Percentiles rank a stretch among this genome's conserved stretches.
Evolutionary conservation across 2,888 invertebrate species (phyloP).

Genomic region (Callyntrura sp.): DNA sequence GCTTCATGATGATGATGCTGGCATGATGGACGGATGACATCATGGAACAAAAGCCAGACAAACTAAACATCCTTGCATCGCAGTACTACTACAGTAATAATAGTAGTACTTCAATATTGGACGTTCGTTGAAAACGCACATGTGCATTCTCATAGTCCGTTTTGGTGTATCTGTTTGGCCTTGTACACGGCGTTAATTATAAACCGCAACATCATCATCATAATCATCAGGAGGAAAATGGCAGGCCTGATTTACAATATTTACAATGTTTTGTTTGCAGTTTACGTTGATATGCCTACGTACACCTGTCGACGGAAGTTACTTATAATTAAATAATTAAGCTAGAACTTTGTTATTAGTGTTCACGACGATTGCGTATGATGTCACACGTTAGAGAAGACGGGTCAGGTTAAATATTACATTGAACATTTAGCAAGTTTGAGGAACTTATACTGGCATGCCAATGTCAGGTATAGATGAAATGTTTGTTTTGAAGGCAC

Average conservation of each 20-base stretch:
- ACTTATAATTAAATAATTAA: neutral
- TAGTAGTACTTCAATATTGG: slow-evolving; percentile 2
- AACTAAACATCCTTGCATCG: neutral
- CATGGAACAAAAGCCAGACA: slow-evolving; percentile 36
- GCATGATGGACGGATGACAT: slow-evolving; percentile 38
- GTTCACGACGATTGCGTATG: no score
- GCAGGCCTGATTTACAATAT: neutral
- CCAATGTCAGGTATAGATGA: no score
- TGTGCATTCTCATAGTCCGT: slow-evolving; percentile 11
- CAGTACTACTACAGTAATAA: neutral
- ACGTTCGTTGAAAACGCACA: neutral
- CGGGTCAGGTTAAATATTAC: no score
- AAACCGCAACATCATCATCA: neutral
- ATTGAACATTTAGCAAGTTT: no score
- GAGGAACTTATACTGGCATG: no score
- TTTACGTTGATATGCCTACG: neutral
- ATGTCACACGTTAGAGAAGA: no score
- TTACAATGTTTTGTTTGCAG: neutral
- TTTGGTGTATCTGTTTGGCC: neutral
- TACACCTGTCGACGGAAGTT: neutral
- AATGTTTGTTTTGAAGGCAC: no score
- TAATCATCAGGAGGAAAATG: neutral
- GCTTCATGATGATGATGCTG: neutral
- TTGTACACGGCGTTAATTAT: slow-evolving; percentile 28
- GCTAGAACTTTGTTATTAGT: neutral